Percentiles rank a stretch among this genome's conserved stretches.
Conservation (phyloP, 2,888 invertebrate genomes). For the Netelia fuscicornis region DNA sequence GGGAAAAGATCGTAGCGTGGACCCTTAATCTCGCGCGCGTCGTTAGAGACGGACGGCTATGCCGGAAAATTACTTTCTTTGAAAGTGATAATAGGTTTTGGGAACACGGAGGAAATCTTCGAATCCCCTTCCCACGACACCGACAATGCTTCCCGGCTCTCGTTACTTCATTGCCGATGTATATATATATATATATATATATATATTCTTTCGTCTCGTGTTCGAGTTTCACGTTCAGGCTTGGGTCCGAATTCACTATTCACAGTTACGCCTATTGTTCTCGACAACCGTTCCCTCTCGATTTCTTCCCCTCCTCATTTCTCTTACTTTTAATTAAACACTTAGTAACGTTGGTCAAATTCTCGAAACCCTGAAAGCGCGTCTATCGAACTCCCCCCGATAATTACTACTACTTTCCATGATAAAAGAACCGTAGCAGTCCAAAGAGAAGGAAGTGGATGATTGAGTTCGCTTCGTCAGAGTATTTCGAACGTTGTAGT, state of each 20-base stretch:
- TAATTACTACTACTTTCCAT: slow-evolving; percentile 41
- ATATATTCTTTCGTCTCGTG: background rate
- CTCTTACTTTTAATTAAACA: slow-evolving; percentile 71
- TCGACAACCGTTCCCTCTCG: background rate
- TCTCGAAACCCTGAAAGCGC: slow-evolving; percentile 51
- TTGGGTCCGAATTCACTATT: slow-evolving; percentile 24
- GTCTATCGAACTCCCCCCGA: slow-evolving; percentile 43
- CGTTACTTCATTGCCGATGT: slow-evolving; percentile 56
- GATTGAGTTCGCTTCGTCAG: background rate
- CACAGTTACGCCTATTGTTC: slow-evolving; percentile 12
- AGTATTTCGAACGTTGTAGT: no score
- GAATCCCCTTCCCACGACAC: slow-evolving; percentile 35
- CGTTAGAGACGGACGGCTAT: slow-evolving; percentile 69
- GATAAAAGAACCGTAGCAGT: slow-evolving; percentile 67
- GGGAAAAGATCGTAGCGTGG: slow-evolving; percentile 12
- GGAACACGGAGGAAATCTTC: slow-evolving; percentile 64
- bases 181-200: slow-evolving; percentile 22
- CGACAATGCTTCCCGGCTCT: slow-evolving; percentile 69
- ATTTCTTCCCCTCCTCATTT: background rate
- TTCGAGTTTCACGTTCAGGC: slow-evolving; percentile 28
- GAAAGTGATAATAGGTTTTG: slow-evolving; percentile 71
- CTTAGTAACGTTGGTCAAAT: slow-evolving; percentile 67
- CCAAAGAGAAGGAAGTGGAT: background rate
- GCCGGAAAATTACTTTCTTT: slow-evolving; percentile 75
- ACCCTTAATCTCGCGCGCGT: slow-evolving; percentile 68